phyloP scores from a whole-genome alignment of 2,797 vertebrate species.

The Onychomys torridus region DNA sequence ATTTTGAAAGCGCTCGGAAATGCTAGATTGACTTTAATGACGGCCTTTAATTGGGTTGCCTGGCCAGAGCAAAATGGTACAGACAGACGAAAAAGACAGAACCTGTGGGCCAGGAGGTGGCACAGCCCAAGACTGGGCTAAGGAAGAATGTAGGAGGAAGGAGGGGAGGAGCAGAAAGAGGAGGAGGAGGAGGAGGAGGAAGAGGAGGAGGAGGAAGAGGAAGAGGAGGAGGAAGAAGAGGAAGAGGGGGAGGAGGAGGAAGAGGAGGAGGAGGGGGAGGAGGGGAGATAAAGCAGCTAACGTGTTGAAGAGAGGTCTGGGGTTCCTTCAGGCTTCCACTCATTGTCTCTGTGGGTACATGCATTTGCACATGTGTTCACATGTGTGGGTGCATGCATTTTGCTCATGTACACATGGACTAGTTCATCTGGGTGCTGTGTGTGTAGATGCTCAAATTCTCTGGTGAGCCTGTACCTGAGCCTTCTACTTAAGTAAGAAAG shows the following conservation, averaged over 20 bases:
- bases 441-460: neutral
- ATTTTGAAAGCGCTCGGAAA: neutral
- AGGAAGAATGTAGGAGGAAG: neutral
- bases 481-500: neutral
- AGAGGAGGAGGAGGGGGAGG: neutral
- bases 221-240: no score
- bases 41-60: constrained; percentile 24
- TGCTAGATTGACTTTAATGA: neutral
- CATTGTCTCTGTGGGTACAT: neutral
- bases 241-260: neutral
- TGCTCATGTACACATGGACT: neutral
- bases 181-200: no score
- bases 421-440: neutral
- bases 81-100: neutral
- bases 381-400: no score
- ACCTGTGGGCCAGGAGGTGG: neutral
- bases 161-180: neutral
- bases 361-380: neutral
- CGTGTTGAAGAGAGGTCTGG: neutral
- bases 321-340: neutral
- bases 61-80: neutral
- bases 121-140: neutral
- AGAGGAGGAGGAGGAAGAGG: neutral
- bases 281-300: neutral
- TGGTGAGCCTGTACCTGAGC: neutral